phyloP scores from a whole-genome alignment of 2,113 vertebrate genomes.

The Vireo altiloquus region DNA sequence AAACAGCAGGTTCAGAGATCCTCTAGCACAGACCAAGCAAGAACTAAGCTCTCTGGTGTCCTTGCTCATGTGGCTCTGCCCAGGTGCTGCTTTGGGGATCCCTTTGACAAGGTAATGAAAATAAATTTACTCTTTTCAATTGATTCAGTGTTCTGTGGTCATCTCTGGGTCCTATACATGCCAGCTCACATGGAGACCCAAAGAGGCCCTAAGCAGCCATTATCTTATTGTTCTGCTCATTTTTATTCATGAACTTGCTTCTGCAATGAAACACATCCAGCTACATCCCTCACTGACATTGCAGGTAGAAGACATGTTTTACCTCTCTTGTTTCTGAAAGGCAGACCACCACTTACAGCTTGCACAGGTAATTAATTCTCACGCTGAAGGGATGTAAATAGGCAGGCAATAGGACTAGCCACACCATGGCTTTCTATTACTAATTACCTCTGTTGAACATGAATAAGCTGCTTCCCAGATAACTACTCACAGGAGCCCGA shows the following conservation, averaged over 20 bases:
- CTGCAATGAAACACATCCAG: not conserved
- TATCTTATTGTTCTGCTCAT: not conserved
- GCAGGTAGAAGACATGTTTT: accelerated
- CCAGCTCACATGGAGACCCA: not conserved
- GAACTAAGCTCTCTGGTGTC: not conserved
- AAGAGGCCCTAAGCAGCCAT: not conserved
- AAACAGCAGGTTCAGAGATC: not conserved
- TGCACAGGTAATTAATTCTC: not conserved
- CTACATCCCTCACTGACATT: accelerated
- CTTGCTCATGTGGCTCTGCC: not conserved
- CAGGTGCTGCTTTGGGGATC: not conserved
- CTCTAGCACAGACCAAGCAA: not conserved
- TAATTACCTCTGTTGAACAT: not conserved
- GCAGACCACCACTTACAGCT: not conserved
- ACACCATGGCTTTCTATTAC: not conserved
- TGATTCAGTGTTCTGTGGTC: not conserved
- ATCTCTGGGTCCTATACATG: not conserved
- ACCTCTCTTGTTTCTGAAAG: not conserved
- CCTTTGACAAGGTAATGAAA: not conserved
- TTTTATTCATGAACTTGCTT: not conserved
- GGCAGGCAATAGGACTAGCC: not conserved
- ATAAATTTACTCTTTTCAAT: not conserved
- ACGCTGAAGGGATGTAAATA: not conserved
- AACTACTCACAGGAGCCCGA: not conserved
- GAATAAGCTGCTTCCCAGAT: not conserved